These are phyloP conservation scores for Subanguina moxae DNA, from an alignment of 1,140 invertebrate species.

Conservation along the genomic window DNA sequence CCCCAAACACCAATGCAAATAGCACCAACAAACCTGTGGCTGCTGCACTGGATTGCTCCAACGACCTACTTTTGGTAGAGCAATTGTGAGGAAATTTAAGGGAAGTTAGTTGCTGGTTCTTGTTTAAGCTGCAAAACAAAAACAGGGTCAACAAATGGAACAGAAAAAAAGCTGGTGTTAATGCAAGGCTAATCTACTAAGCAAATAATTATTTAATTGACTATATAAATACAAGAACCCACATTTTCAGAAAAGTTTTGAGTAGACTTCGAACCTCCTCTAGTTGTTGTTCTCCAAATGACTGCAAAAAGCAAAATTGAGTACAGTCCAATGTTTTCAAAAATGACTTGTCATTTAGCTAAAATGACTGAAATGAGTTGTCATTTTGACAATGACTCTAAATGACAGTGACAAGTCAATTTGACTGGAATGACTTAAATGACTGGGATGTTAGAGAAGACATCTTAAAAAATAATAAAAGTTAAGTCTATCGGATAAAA, in stretches of 20 bases:
- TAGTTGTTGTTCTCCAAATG: slow-evolving; percentile 37
- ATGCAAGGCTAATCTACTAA: not conserved
- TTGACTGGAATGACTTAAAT: too few species aligned
- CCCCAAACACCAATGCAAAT: not conserved
- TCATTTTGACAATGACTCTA: too few species aligned
- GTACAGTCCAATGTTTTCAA: too few species aligned
- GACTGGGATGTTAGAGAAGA: too few species aligned
- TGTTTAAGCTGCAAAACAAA: slow-evolving; percentile 33
- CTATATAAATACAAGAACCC: slow-evolving; percentile 8
- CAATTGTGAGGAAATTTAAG: not conserved
- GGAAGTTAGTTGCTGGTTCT: slow-evolving; percentile 22
- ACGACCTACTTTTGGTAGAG: not conserved
- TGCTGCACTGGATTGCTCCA: not conserved
- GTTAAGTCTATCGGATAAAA: too few species aligned
- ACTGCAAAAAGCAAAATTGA: slow-evolving; percentile 10
- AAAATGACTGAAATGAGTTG: too few species aligned
- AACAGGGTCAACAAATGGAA: not conserved
- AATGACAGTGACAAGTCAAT: too few species aligned
- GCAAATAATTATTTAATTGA: slow-evolving; percentile 7
- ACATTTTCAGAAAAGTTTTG: slow-evolving; percentile 45
- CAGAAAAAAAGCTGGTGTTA: not conserved
- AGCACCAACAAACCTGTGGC: not conserved
- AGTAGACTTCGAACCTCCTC: slow-evolving; percentile 41
- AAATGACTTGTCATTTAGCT: too few species aligned
- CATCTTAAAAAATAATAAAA: too few species aligned